Evolutionary conservation across 1,140 invertebrate species (phyloP).

Genomic region (Triops longicaudatus): DNA sequence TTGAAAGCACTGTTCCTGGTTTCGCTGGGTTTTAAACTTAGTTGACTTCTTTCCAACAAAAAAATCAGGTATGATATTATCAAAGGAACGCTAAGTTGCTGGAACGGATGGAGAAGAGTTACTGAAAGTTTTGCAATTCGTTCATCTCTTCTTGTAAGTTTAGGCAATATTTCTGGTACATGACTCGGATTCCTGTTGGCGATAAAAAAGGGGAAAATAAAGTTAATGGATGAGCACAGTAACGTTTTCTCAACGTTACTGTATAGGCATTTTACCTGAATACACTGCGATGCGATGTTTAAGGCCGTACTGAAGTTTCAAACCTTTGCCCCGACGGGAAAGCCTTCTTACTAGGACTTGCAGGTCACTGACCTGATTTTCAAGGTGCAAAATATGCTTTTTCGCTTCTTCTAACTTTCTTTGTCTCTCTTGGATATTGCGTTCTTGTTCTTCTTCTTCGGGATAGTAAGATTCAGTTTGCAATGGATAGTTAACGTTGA

Average conservation of each 20-base stretch:
- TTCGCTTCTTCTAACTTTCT: constrained; percentile 26
- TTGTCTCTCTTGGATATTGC: constrained; percentile 16
- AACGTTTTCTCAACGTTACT: not conserved
- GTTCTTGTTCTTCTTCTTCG: constrained; percentile 10
- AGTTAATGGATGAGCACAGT: not conserved
- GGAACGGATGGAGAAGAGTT: not conserved
- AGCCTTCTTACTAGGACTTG: constrained; percentile 25
- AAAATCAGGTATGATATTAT: not conserved
- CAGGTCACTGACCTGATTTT: constrained; percentile 24
- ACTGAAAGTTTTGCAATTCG: constrained; percentile 25
- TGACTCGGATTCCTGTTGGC: constrained; percentile 20
- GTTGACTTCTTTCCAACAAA: not conserved
- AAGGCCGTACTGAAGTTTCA: constrained; percentile 28
- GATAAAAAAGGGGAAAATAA: not conserved
- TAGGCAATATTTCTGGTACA: constrained; percentile 26
- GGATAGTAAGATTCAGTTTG: not conserved
- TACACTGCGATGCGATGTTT: constrained; percentile 28
- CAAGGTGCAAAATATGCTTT: constrained; percentile 24
- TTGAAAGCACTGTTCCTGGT: constrained; percentile 2
- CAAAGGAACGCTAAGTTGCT: not conserved
- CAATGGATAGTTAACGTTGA: not conserved
- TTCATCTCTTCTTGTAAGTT: constrained; percentile 28
- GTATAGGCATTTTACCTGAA: constrained; percentile 21
- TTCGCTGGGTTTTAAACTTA: not conserved
- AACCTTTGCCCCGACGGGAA: constrained; percentile 19